Base-by-base conservation (phyloP, 2,797 vertebrate species). In the Rousettus madagascariensis region DNA sequence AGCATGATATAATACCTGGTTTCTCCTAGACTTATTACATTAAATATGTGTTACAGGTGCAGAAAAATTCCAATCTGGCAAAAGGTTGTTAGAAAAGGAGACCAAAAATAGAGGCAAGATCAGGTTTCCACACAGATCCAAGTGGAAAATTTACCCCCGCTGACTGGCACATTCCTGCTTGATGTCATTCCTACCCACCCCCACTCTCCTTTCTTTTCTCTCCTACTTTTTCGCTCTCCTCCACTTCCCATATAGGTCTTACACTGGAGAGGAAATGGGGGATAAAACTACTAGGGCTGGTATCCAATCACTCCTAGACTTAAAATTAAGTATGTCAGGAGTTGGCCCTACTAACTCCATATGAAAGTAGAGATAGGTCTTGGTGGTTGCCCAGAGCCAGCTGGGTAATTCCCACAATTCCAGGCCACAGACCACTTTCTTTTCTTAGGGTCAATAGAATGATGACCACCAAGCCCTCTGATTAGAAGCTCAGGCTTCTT, bases 111-210 rank as follows among this genome's bases (percentile, higher is more conserved):
- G 90, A 97, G 98, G 93, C 96, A 88, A 90, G 97, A 97, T 98
- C 98, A 97, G 94, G 97, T 98, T 98, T 98, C 98, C 97, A 98
- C 92, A 97, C 94, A 97, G 98, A 98, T 98, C 98, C 98, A 98
- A 97, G 96, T 97, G 98, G 98, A 98, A 98, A 98, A 97, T 98
- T 97, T 84, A 98, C 97, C 98, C 97, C 97, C 96, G 95, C 98
- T 98, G 98, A 98, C 97, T 98, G 98, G 97, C 97, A 97, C 98
- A 98, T 98, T 98, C 98, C 97, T 98, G 97, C 97, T 95, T 98
- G 97, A 98, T 98, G 98, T 98, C 97, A 96, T 96, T 95, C 94
- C 97, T 93, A 96, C 97, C 96, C 97, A 97, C 97, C 98, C 97
- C 80, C 59, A 77, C 91, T 65, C 53, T 53, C 61, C 49, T 11